phyloP scores from a whole-genome alignment of 1,140 invertebrate species.

The Anthonomus grandis region DNA sequence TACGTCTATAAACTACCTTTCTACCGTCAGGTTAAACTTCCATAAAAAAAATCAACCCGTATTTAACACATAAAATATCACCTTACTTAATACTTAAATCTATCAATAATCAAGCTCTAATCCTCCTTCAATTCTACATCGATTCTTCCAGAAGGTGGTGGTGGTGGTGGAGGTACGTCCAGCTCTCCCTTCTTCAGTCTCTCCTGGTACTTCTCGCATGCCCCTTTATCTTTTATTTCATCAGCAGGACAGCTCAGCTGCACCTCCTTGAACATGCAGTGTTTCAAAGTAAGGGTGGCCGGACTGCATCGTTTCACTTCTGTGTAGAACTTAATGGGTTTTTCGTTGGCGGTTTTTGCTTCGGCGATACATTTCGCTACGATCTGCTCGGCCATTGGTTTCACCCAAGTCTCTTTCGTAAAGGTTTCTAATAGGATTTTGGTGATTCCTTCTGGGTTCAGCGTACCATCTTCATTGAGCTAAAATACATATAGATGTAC shows the following conservation, averaged over 20 bases:
- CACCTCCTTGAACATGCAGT: slow-evolving; percentile 47
- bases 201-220: slow-evolving; percentile 42
- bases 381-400: slow-evolving; percentile 37
- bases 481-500: no score
- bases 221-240: slow-evolving; percentile 42
- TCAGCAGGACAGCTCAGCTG: slow-evolving; percentile 47
- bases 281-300: slow-evolving; percentile 39
- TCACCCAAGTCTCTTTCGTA: slow-evolving; percentile 41
- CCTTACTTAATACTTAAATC: neutral
- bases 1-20: neutral
- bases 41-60: neutral
- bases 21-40: neutral
- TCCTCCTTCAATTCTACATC: neutral
- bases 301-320: slow-evolving; percentile 40
- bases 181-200: slow-evolving; percentile 39
- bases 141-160: neutral
- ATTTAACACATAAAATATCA: neutral
- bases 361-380: slow-evolving; percentile 39
- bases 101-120: neutral
- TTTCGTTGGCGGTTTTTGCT: slow-evolving; percentile 35
- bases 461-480: slow-evolving; percentile 41
- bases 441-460: slow-evolving; percentile 34
- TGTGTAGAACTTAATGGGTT: slow-evolving; percentile 15
- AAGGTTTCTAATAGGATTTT: slow-evolving; percentile 37
- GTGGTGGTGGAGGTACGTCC: neutral